phyloP scores from a whole-genome alignment of 2,113 vertebrate genomes.

The Labeo rohita region DNA sequence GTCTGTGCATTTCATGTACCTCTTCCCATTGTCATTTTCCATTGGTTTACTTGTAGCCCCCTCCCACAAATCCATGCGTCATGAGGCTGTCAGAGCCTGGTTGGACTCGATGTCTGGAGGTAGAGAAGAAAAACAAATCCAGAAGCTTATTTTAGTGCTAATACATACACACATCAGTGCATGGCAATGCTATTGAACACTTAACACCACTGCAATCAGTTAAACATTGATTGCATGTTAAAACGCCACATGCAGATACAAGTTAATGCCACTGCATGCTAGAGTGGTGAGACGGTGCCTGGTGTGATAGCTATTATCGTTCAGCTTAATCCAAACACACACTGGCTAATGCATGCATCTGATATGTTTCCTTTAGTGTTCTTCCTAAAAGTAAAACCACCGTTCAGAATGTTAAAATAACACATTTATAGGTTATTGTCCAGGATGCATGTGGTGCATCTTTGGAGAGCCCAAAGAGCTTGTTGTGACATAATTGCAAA shows the following conservation, averaged over 20 bases:
- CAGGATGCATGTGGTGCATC: background rate
- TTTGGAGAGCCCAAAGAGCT: background rate
- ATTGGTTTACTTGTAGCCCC: constrained; percentile 82
- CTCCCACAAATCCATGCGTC: constrained; percentile 87
- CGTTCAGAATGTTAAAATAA: background rate
- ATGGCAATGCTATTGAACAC: constrained; percentile 1
- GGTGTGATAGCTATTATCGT: background rate
- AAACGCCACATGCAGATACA: constrained; percentile 27
- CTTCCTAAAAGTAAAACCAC: background rate
- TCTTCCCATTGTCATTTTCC: constrained; percentile 63
- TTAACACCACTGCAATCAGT: constrained; percentile 11
- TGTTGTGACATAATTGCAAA: background rate
- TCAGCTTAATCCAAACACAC: background rate
- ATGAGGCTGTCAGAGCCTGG: constrained; percentile 96
- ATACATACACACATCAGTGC: constrained; percentile 25
- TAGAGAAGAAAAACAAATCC: constrained; percentile 78
- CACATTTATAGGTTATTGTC: background rate
- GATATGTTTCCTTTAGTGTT: background rate
- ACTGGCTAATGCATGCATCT: constrained; percentile 28
- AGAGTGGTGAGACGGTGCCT: constrained; percentile 11
- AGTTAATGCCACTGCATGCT: constrained; percentile 64
- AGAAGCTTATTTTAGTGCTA: constrained; percentile 1
- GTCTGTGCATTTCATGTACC: constrained; percentile 56
- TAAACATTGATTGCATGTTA: constrained; percentile 34
- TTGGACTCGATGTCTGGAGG: constrained; percentile 97